Evolutionary conservation across 1,140 invertebrate genomes (phyloP), one percentile per base, ranked within the genome.

Genomic region (Trichonephila clavipes): DNA sequence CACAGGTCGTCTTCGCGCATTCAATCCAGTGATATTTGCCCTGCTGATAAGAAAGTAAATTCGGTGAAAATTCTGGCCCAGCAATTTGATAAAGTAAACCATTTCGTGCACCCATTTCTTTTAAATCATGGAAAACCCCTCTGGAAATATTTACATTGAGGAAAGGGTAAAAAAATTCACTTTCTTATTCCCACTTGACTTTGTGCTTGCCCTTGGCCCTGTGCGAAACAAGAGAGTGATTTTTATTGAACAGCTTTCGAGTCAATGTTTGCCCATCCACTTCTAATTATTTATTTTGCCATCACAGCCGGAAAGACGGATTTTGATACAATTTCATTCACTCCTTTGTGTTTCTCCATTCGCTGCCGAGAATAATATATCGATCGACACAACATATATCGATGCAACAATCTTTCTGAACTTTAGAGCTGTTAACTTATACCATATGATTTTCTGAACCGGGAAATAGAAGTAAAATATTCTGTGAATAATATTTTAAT

Each of bases 271-370:
- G 72, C 72, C 16, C 28, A 34, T 34, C 28, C 16, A 16, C 72
- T 77, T 34, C 72, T 77, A 77, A 77, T 77, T 77, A 77, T 77
- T 77, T 77, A 77, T 77, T 77, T 77, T 77, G 16, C 72, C 72
- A 40, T 77, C 72, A 77, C 28, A 40, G 72, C 28, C 24, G 72
- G 72, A 77, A 40, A 77, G 72, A 34, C 14, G 24, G 24, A 16
- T 18, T 77, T 77, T 77, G 72, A 77, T 77, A 77, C 34, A 77
- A 77, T 64, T 77, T 34, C 28, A 77, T 34, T 77, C 18, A 0
- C 6, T 24, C 34, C 28, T 34, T 77, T 19, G 7, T 34, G 16
- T 40, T 4, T 5, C 2, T 8, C 28, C 72, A 77, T 34, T 77
- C n/a, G 18, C 28, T 6, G 51, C 10, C 51, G 51, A 1, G 7